Conservation (phyloP, 2,797 vertebrate species). For the Coreius guichenoti region DNA sequence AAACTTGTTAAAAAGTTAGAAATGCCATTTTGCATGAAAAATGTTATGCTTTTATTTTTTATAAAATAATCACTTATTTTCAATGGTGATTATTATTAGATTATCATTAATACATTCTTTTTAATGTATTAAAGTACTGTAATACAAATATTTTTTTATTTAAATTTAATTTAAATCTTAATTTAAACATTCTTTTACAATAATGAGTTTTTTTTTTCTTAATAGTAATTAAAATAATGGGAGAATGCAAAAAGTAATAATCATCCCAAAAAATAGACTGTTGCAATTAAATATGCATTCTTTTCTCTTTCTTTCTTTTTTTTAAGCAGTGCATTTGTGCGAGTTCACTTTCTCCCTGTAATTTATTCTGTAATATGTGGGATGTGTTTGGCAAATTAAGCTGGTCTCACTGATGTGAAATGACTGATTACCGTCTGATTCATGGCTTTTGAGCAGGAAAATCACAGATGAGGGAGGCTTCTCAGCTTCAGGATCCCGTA, state of each 20-base stretch:
- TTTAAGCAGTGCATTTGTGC: neutral
- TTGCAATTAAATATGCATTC: neutral
- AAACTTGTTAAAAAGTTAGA: neutral
- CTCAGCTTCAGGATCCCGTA: constrained; percentile 12
- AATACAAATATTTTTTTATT: neutral
- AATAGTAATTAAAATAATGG: neutral
- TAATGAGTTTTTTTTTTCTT: neutral
- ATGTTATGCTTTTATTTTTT: too few species aligned
- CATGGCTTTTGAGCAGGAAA: constrained; percentile 28
- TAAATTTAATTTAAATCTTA: neutral
- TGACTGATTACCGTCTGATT: constrained; percentile 47
- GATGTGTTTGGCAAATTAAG: constrained; percentile 42
- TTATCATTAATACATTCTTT: neutral
- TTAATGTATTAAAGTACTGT: neutral
- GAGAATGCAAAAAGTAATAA: neutral
- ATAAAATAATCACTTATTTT: too few species aligned
- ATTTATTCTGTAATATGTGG: constrained; percentile 51
- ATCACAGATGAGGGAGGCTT: constrained; percentile 35
- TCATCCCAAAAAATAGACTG: neutral
- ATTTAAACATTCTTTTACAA: neutral
- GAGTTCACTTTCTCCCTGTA: neutral
- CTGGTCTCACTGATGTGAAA: constrained; percentile 32
- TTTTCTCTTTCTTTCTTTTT: neutral
- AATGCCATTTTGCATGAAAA: neutral
- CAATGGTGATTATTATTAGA: neutral